Percentiles rank a stretch among this genome's conserved stretches.
phyloP scores from a whole-genome alignment of 1,140 invertebrate species.

The Drosophila auraria region DNA sequence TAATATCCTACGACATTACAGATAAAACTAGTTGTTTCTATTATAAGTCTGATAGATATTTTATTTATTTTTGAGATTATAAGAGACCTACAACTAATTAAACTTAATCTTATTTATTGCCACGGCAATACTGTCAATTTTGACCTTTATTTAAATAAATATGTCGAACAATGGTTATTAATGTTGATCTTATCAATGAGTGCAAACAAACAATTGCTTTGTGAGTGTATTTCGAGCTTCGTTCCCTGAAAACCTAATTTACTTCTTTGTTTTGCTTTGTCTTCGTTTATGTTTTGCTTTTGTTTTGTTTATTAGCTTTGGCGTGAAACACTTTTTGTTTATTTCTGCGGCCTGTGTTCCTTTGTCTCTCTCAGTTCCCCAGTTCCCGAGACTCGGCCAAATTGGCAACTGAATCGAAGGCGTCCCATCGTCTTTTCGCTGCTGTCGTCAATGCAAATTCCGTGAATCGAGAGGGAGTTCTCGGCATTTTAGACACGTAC shows the following conservation, averaged over 20 bases:
- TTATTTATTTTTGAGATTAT: too few species aligned
- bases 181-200: constrained; percentile 9
- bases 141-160: neutral
- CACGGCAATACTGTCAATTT: neutral
- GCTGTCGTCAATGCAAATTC: constrained; percentile 72
- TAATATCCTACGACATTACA: too few species aligned
- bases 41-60: neutral
- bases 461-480: constrained; percentile 47
- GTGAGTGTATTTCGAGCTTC: constrained; percentile 23
- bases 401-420: constrained; percentile 46
- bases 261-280: constrained; percentile 42
- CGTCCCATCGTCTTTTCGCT: constrained; percentile 28
- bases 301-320: constrained; percentile 70
- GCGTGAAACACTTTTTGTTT: constrained; percentile 78
- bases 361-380: constrained; percentile 31
- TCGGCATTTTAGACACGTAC: constrained; percentile 75
- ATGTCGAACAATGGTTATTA: neutral
- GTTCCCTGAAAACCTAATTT: neutral
- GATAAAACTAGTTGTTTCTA: neutral
- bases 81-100: too few species aligned
- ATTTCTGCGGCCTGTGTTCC: constrained; percentile 29
- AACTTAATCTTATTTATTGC: neutral
- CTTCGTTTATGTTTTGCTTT: constrained; percentile 30
- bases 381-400: constrained; percentile 34
- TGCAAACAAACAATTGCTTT: constrained; percentile 18